Evolutionary conservation across 2,797 vertebrate species (phyloP).

Genomic region (Artibeus lituratus): DNA sequence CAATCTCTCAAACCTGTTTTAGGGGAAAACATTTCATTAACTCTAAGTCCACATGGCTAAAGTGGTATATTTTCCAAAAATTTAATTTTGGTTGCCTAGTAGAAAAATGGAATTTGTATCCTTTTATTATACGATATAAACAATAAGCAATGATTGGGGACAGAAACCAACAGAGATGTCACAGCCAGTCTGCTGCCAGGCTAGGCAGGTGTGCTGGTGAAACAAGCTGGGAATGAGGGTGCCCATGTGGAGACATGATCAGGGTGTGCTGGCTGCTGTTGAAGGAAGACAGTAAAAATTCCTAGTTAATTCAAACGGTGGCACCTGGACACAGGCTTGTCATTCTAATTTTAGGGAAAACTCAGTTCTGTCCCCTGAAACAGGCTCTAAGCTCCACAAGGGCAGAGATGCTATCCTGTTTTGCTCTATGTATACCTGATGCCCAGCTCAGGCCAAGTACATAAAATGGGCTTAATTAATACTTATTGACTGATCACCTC

Average conservation of each 20-base stretch:
- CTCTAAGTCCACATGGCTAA: neutral
- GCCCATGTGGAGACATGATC: neutral
- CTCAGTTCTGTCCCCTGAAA: neutral
- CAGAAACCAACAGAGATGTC: slow-evolving; percentile 35
- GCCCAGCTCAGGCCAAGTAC: neutral
- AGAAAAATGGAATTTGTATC: neutral
- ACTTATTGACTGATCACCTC: neutral
- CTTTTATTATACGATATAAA: neutral
- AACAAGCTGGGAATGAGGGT: neutral
- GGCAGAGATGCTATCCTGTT: neutral
- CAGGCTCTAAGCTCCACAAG: neutral
- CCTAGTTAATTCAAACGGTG: neutral
- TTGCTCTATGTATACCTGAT: neutral
- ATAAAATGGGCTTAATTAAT: neutral
- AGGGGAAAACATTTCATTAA: slow-evolving; percentile 32
- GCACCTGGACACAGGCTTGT: neutral
- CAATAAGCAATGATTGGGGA: neutral
- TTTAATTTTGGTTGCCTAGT: neutral
- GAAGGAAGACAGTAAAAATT: neutral
- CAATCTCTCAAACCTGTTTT: neutral
- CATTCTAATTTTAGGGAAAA: neutral
- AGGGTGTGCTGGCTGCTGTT: neutral
- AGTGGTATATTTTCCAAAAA: neutral
- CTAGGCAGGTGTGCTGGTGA: neutral
- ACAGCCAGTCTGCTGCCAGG: neutral